Evolutionary conservation across 2,888 invertebrate genomes (phyloP), one percentile per base, ranked within the genome.

Genomic region (Euclidia mi): DNA sequence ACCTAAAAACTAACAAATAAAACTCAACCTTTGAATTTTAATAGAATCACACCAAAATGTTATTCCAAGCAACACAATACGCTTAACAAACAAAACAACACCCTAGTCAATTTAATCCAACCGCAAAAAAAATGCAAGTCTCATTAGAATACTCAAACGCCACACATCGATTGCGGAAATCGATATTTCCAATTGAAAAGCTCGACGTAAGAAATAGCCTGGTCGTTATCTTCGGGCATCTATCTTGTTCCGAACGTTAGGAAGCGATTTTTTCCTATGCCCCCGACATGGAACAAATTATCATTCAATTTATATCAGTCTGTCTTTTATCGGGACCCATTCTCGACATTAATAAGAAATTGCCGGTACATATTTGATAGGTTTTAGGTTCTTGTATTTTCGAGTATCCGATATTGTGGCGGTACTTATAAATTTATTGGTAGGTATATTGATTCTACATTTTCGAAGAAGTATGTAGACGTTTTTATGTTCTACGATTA

Each of bases 251-350:
- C 76, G 74, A 67, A 74, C 69, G 75, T 63, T 70, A 60, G 70
- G 72, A 71, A 73, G 68, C 82, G 78, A 88, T 88, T 89, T 88
- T 88, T 89, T 87, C 83, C 84, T 79, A 84, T 81, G 82, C 75
- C 73, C 74, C 71, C 58, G 79, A 82, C 82, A 81, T 65, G 67
- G 79, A 87, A 88, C 89, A 90, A 90, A 91, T 91, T 88, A 84
- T 81, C 82, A 87, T 88, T 88, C 87, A 85, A 89, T 90, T 88
- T 86, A 85, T 89, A 84, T 84, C 79, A 72, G 73, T 79, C 77
- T 71, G 78, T 78, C 79, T 81, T 84, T 85, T 82, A 84, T 87
- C 82, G 79, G 76, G 78, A 80, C 83, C 68, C 70, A 80, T 79
- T 78, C 72, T 66, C 60, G 76, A 81, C 75, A 67, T 76, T 73